Evolutionary conservation across 2,888 invertebrate genomes (phyloP).

Genomic region (Belgica antarctica): DNA sequence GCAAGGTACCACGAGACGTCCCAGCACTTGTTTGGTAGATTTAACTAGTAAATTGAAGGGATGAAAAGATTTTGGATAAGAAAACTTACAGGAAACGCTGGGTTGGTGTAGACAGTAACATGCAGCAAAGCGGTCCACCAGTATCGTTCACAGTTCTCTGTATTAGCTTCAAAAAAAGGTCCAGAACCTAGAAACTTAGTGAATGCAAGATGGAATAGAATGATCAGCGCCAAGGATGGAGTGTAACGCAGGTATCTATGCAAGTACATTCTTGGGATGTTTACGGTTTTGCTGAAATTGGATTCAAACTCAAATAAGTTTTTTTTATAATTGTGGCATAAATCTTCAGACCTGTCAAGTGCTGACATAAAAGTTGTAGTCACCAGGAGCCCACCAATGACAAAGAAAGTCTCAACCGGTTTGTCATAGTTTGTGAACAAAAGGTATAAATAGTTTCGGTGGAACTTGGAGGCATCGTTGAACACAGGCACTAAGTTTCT

Average conservation of each 20-base stretch:
- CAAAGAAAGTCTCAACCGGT: constrained; percentile 63
- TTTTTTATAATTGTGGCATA: background rate
- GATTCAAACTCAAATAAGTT: background rate
- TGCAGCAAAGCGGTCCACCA: constrained; percentile 59
- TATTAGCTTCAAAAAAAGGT: constrained; percentile 48
- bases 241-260: constrained; percentile 58
- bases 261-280: constrained; percentile 53
- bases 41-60: constrained; percentile 50
- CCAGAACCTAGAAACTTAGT: constrained; percentile 58
- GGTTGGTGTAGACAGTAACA: constrained; percentile 56
- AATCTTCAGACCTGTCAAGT: constrained; percentile 25
- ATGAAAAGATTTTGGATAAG: constrained; percentile 61
- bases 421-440: background rate
- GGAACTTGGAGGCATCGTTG: too few relatives aligned
- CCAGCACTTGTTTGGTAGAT: background rate
- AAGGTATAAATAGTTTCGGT: constrained; percentile 10
- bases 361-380: constrained; percentile 52
- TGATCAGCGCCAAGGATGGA: constrained; percentile 57
- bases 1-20: constrained; percentile 49
- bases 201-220: constrained; percentile 57
- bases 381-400: constrained; percentile 62
- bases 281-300: constrained; percentile 50
- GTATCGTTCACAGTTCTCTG: constrained; percentile 50
- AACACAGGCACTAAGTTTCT: background rate
- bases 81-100: constrained; percentile 60